Evolutionary conservation across 1,140 invertebrate species (phyloP).

Genomic region (Teleopsis dalmanni): DNA sequence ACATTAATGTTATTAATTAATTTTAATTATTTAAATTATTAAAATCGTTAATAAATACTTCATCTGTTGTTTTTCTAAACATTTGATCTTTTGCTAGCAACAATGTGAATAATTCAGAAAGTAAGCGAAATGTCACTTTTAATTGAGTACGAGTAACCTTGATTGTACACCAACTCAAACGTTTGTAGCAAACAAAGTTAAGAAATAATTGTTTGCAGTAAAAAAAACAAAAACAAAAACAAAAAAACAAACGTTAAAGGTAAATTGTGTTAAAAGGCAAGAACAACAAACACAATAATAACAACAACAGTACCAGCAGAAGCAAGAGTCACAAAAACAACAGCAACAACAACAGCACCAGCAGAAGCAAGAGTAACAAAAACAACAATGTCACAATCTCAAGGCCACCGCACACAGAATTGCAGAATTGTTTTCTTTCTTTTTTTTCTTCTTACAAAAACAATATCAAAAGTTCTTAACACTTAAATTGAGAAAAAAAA

Average conservation of each 20-base stretch:
- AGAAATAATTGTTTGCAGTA: neutral
- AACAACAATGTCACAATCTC: neutral
- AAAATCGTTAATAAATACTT: too few relatives aligned
- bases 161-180: too few relatives aligned
- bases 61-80: too few relatives aligned
- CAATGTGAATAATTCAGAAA: too few relatives aligned
- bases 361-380: neutral
- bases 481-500: too few relatives aligned
- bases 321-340: neutral
- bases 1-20: too few relatives aligned
- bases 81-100: too few relatives aligned
- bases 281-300: neutral
- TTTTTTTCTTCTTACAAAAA: too few relatives aligned
- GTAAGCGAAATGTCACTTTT: conserved; percentile 3
- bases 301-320: neutral
- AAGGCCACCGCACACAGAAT: too few relatives aligned
- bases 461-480: too few relatives aligned
- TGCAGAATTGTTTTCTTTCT: too few relatives aligned
- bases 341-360: neutral
- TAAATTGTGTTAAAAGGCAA: neutral
- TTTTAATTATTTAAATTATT: too few relatives aligned
- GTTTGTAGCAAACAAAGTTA: neutral
- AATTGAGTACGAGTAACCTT: conserved; percentile 4
- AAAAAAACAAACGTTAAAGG: neutral
- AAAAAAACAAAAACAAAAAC: neutral